These are phyloP conservation scores for Nematolebias whitei DNA, from an alignment of 2,113 vertebrate genomes.

Conservation along the genomic window DNA sequence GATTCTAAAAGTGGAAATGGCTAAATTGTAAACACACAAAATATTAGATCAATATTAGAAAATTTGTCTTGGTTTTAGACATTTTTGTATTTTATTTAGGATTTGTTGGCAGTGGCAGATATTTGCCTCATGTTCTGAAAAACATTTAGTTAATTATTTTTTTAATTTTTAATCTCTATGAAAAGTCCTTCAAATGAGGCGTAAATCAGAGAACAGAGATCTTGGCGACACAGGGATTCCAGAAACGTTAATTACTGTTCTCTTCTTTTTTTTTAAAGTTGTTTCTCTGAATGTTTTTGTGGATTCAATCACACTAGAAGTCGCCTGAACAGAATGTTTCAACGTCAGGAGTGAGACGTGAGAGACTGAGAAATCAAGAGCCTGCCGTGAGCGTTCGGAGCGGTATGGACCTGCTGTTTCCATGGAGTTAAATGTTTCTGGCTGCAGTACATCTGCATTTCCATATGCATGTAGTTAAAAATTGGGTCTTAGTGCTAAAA, in stretches of 20 bases:
- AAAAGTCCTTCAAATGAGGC: neutral
- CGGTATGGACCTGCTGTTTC: slow-evolving; percentile 11
- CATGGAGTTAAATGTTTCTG: slow-evolving; percentile 9
- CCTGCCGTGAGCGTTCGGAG: neutral
- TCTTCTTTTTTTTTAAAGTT: neutral
- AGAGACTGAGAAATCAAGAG: slow-evolving; percentile 3
- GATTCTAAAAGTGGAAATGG: too few relatives aligned
- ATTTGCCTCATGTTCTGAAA: too few relatives aligned
- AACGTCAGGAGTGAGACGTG: slow-evolving; percentile 3
- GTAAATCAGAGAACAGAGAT: neutral
- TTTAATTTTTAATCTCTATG: neutral
- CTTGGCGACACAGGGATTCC: neutral
- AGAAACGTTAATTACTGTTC: too few relatives aligned
- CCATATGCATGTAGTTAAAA: neutral
- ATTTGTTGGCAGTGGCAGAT: too few relatives aligned
- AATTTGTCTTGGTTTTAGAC: too few relatives aligned
- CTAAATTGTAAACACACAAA: too few relatives aligned
- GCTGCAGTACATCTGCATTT: slow-evolving; percentile 24
- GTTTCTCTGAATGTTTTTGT: neutral
- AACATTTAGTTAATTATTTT: too few relatives aligned
- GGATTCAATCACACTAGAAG: neutral
- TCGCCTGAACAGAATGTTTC: slow-evolving; percentile 1
- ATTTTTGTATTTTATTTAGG: too few relatives aligned
- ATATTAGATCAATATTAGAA: too few relatives aligned
- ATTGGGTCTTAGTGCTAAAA: neutral